These are phyloP conservation scores for Threskiornis aethiopicus DNA, from an alignment of 2,797 vertebrate species.

Conservation along the genomic window DNA sequence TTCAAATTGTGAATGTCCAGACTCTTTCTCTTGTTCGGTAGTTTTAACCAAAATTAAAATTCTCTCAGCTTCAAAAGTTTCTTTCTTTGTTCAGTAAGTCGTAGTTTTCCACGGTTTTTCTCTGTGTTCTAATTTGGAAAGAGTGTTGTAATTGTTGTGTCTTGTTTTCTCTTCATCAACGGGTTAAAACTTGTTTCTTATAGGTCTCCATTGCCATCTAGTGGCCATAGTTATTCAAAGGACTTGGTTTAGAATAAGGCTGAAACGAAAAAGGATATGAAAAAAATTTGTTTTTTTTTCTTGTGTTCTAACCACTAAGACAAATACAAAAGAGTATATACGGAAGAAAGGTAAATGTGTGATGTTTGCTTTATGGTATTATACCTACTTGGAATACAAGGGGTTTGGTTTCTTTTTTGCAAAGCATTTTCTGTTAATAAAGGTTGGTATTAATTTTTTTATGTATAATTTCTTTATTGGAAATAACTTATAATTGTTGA, in stretches of 20 bases:
- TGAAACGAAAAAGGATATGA: background rate
- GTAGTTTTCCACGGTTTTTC: background rate
- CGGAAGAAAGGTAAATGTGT: background rate
- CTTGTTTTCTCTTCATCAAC: background rate
- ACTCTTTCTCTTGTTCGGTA: background rate
- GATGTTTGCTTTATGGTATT: background rate
- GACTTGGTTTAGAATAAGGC: background rate
- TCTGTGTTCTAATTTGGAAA: background rate
- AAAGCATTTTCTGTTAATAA: background rate
- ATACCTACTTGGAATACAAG: background rate
- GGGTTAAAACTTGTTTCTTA: background rate
- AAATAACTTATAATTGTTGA: background rate
- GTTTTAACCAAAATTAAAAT: background rate
- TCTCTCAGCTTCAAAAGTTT: background rate
- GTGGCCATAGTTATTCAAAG: background rate
- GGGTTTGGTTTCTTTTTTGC: background rate
- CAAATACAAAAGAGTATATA: background rate
- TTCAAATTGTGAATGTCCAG: background rate
- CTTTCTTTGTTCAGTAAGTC: background rate
- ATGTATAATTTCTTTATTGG: background rate
- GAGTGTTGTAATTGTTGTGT: background rate
- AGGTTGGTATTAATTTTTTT: background rate
- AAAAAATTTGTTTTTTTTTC: background rate
- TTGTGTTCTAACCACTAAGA: background rate
- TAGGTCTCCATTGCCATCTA: slow-evolving; percentile 39